A percentile compares a stretch with the other conserved stretches of the same genome.
These are phyloP conservation scores for Saccopteryx leptura DNA, from an alignment of 2,113 vertebrate species.

Conservation along the genomic window DNA sequence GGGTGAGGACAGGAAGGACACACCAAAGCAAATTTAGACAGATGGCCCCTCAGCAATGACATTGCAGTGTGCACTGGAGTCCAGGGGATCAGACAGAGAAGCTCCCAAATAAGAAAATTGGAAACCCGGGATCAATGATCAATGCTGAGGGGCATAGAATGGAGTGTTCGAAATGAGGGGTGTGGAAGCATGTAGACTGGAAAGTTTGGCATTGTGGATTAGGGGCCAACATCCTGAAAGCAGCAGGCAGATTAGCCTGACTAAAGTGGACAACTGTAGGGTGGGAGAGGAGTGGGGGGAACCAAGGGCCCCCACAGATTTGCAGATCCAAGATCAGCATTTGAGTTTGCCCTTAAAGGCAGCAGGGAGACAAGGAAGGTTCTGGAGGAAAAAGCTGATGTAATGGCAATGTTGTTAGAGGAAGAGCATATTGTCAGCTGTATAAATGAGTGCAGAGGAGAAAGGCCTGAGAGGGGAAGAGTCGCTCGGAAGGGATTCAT, in stretches of 20 bases:
- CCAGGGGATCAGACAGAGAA: not conserved
- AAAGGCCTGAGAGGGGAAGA: not conserved
- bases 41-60: not conserved
- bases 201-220: not conserved
- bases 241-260: no score
- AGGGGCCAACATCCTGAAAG: not conserved
- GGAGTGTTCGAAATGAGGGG: no score
- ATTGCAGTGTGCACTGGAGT: not conserved
- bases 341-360: not conserved
- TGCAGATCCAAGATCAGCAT: not conserved
- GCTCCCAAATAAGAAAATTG: no score
- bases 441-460: not conserved
- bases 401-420: not conserved
- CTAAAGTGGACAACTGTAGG: not conserved
- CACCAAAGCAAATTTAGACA: no score
- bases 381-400: not conserved
- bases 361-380: not conserved
- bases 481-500: not conserved
- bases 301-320: not conserved
- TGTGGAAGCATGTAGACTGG: rapidly evolving
- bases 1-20: not conserved
- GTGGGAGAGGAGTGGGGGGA: not conserved
- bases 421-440: not conserved
- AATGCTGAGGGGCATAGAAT: not conserved
- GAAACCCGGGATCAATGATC: not conserved